Conservation (phyloP, 2,797 vertebrate genomes). For the Hybognathus amarus region DNA sequence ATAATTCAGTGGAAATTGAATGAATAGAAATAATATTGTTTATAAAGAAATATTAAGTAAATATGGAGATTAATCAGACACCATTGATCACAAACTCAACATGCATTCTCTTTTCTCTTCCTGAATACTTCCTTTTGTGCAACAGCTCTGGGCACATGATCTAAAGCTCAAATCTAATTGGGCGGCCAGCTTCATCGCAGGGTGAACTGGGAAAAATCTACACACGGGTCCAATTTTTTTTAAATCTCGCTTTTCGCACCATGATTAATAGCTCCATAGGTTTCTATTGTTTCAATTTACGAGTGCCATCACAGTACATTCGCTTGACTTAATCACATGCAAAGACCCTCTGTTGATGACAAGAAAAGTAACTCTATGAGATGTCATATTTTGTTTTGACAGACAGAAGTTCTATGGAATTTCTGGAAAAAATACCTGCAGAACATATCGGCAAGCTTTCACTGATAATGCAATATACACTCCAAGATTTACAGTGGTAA, state of each 20-base stretch:
- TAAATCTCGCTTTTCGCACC: accelerated
- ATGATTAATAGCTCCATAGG: not conserved
- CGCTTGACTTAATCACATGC: not conserved
- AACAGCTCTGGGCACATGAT: not conserved
- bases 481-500: constrained; percentile 55
- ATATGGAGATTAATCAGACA: not conserved
- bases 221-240: not conserved
- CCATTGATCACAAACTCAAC: no score
- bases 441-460: constrained; percentile 84
- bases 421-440: constrained; percentile 92
- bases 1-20: no score
- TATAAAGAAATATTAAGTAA: not conserved
- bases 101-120: not conserved
- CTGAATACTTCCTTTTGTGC: not conserved
- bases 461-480: constrained; percentile 61
- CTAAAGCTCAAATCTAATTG: not conserved
- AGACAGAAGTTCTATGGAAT: constrained; percentile 84
- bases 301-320: not conserved
- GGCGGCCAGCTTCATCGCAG: not conserved
- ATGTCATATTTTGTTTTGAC: constrained; percentile 28
- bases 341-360: not conserved
- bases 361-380: not conserved
- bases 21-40: no score
- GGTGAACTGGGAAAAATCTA: not conserved
- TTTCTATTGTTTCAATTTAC: not conserved